Base-by-base conservation (phyloP, 2,113 vertebrate species). In the Phyllostomus hastatus region DNA sequence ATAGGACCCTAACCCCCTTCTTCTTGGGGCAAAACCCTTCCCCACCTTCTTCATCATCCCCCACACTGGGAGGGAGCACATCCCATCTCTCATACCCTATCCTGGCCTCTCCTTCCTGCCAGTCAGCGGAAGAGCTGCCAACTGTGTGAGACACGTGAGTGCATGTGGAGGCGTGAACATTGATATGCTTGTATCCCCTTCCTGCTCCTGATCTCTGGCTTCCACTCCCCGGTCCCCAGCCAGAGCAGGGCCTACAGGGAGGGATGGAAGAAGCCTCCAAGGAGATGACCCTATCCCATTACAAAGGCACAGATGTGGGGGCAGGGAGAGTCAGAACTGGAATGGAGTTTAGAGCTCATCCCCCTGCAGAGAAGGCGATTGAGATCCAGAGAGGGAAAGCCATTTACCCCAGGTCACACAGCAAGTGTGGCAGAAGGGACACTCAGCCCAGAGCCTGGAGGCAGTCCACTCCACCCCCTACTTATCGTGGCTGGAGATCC, bases 401-500 rank as follows among this genome's bases (percentile, higher is more conserved):
- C 72, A 59, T 52, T 82, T 85, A 86, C 24, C 81, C 31, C 59
- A 59, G 38, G 81, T 86, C 88, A 97, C 93, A 96, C 52, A 95
- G 94, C 81, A 67, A 78, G 72, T 79, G 67, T 11, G 59, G 19
- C 33, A 35, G 52, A 91, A 38, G 59, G 48, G 28, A 11, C 26
- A 35, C 61, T 92, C 54, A 78, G 54, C 78, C 31, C 54, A 79
- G 61, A 81, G 48, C 22, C 46, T 9, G 2, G 22, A 41, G 48
- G 70, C 90, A 80, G 52, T 50, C 76, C 86, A 16, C 54, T 54
- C 12, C 61, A 43, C 59, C 35, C 59, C 38, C n/a, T 61, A 95
- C 97, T 98, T 96, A 98, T 97, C 97, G 5, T 46, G 81, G 81
- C 82, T 15, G 57, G 82, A 91, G 67, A 64, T 75, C 41, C 66